Percentiles rank a stretch among this genome's conserved stretches.
These are phyloP conservation scores for Mellilla xanthometata DNA, from an alignment of 2,888 invertebrate genomes.

Conservation along the genomic window DNA sequence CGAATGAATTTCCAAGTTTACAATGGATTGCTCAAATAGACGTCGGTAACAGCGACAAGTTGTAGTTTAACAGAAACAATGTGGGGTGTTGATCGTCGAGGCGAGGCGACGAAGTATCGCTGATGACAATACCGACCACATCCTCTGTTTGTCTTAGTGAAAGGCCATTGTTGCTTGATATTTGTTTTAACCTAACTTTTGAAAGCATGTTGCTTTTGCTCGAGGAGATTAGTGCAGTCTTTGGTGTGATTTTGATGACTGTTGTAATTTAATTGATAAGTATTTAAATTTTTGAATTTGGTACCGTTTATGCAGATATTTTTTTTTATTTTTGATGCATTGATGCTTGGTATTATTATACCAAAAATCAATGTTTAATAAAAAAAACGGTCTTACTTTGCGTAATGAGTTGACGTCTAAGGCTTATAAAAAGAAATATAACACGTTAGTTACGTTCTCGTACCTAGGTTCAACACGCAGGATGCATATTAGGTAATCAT, in stretches of 20 bases:
- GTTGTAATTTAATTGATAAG: no score
- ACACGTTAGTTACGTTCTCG: not conserved
- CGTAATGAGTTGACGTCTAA: no score
- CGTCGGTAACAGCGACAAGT: conserved; percentile 27
- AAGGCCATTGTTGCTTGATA: conserved; percentile 65
- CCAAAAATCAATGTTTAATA: no score
- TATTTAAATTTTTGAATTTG: no score
- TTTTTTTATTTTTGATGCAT: no score
- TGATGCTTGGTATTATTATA: no score
- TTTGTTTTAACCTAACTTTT: conserved; percentile 66
- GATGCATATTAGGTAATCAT: not conserved
- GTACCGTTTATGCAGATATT: no score
- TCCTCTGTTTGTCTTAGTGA: conserved; percentile 74
- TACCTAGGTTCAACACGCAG: not conserved
- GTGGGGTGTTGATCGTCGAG: conserved; percentile 39
- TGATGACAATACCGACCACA: conserved; percentile 65
- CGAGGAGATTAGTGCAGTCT: not conserved
- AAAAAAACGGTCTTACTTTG: no score
- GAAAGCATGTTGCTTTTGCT: conserved; percentile 48
- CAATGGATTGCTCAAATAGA: conserved; percentile 15
- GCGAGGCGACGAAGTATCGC: conserved; percentile 46
- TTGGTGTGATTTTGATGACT: no score
- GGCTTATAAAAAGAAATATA: conserved; percentile 1
- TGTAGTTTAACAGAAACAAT: conserved; percentile 49
- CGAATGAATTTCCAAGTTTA: not conserved